A percentile compares a stretch with the other conserved stretches of the same genome.
Evolutionary conservation across 2,888 invertebrate genomes (phyloP).

Genomic region (Andrena chrysosceles): DNA sequence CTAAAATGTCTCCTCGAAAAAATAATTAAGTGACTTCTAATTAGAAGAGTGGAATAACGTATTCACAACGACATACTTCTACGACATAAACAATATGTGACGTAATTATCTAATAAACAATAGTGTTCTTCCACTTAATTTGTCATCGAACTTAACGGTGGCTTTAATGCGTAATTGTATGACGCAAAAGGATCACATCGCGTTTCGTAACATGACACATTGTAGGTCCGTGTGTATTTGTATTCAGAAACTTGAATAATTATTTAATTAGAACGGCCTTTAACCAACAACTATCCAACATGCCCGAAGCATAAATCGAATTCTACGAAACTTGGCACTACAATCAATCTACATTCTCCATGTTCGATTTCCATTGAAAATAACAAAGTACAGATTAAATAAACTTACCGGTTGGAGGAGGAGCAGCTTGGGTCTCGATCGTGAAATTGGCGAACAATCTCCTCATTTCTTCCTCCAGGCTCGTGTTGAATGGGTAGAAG

Average conservation of each 20-base stretch:
- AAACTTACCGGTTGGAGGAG: slow-evolving; percentile 71
- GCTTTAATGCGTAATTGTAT: neutral
- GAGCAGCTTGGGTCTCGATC: neutral
- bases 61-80: no score
- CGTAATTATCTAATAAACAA: neutral
- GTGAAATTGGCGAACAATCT: slow-evolving; percentile 75
- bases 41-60: neutral
- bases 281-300: no score
- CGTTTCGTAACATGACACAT: neutral
- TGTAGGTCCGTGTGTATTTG: no score
- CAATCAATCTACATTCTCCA: no score
- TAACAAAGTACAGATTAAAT: neutral
- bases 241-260: no score
- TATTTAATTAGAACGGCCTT: no score
- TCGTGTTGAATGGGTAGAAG: slow-evolving; percentile 79
- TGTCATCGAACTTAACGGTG: no score
- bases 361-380: neutral
- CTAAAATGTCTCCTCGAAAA: neutral
- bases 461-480: slow-evolving; percentile 79
- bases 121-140: neutral
- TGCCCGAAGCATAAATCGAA: no score
- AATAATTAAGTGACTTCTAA: neutral
- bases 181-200: slow-evolving; percentile 14
- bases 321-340: no score
- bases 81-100: no score